Evolutionary conservation across 2,113 vertebrate species (phyloP).

Genomic region (Heterotis niloticus): DNA sequence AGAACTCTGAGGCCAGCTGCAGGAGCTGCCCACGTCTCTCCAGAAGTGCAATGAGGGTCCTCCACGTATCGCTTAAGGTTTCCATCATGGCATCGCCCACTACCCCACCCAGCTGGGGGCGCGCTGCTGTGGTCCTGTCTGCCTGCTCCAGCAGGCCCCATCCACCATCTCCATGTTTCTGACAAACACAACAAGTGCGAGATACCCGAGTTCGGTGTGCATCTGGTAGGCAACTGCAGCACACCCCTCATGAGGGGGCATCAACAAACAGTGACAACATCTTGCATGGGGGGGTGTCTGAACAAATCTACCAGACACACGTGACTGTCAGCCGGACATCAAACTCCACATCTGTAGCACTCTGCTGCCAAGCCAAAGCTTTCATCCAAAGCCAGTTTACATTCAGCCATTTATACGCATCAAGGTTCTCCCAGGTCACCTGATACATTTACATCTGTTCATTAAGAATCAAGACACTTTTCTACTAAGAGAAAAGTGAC

Average conservation of each 20-base stretch:
- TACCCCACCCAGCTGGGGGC: conserved; percentile 55
- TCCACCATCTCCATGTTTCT: conserved; percentile 78
- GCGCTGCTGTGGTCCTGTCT: conserved; percentile 68
- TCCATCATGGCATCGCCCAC: conserved; percentile 77
- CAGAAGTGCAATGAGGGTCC: conserved; percentile 68
- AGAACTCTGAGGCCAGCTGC: conserved; percentile 71
- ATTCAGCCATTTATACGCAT: too few relatives aligned
- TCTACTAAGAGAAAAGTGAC: too few relatives aligned
- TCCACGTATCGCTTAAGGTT: conserved; percentile 80
- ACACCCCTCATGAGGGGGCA: background rate
- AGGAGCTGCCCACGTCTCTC: conserved; percentile 73
- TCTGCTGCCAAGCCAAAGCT: too few relatives aligned
- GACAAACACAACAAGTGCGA: background rate
- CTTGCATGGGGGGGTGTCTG: background rate
- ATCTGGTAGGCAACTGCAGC: background rate
- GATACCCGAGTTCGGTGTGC: background rate
- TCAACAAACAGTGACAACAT: background rate
- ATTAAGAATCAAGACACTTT: too few relatives aligned
- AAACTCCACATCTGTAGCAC: background rate
- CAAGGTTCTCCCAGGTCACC: too few relatives aligned
- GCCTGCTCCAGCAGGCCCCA: conserved; percentile 73
- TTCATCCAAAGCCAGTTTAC: too few relatives aligned
- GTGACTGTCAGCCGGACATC: background rate
- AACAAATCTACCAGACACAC: background rate
- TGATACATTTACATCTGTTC: too few relatives aligned